These are phyloP conservation scores for Pristionchus entomophagus DNA, from an alignment of 2,888 invertebrate genomes.

Conservation along the genomic window DNA sequence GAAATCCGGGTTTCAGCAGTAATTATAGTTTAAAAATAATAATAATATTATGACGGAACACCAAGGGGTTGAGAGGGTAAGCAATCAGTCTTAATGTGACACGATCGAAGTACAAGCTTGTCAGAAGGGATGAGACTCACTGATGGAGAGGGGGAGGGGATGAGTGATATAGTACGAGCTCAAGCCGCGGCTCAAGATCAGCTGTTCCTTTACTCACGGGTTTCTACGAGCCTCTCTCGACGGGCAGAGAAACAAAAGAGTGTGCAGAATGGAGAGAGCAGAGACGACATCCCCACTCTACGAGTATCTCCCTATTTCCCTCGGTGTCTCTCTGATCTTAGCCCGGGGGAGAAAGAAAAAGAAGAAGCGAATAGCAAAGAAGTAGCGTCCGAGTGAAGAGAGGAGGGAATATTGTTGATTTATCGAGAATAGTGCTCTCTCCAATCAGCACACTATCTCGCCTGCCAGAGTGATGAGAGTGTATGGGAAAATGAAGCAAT, in stretches of 20 bases:
- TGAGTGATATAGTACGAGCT: neutral
- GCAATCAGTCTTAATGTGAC: neutral
- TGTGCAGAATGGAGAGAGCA: no score
- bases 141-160: neutral
- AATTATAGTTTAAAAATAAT: neutral
- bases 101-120: constrained; percentile 2
- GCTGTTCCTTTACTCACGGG: neutral
- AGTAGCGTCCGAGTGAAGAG: neutral
- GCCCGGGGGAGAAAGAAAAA: neutral
- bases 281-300: no score
- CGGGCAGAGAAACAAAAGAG: no score
- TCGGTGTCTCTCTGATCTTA: neutral
- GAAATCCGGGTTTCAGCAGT: neutral
- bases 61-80: neutral
- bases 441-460: no score
- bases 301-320: neutral
- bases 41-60: neutral
- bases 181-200: neutral
- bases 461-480: neutral
- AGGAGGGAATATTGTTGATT: no score
- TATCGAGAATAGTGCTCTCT: no score
- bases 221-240: no score
- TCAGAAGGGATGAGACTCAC: neutral
- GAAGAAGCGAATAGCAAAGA: constrained; percentile 1
- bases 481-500: neutral